Base-by-base conservation (phyloP, 2,113 vertebrate genomes). In the Polyodon spathula region DNA sequence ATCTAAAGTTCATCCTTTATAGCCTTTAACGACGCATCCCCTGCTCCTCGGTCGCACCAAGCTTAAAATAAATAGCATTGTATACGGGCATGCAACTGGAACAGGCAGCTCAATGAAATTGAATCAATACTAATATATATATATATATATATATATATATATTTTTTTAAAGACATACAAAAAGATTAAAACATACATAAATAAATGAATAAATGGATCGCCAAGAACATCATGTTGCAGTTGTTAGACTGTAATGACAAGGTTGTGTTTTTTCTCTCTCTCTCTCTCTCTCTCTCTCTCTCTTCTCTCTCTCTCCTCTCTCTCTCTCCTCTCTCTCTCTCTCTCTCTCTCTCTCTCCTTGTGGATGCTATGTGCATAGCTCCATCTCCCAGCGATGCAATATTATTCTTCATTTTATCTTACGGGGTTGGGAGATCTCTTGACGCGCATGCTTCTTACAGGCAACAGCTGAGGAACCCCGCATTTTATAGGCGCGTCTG, bases 1-100 rank as follows among this genome's bases (percentile, higher is more conserved):
- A 17, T 56, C 16, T 56, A 12, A 39, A 48, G 53, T 56, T 52
- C 53, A 62, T 62, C 53, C 40, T 62, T 62, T 62, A 62, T 53
- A 14, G n/a, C 27, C 37, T 43, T 53, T 55, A 40, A 15, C 41
- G 37, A 38, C 41, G n/a, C n/a, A 17, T 11, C 43, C 38, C 15
- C 41, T 27, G 52, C 41, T 17, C 38, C 40, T 55, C 61, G 17
- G 41, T n/a, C 46, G 53, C 53, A 54, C 37, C 40, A 37, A 37
- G 41, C 6, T 5, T 12, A 56, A 54, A n/a, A 44, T 8, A 4
- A 62, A 40, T 46, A 48, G 11, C 9, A 50, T 50, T 10, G 4
- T 50, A 10, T 16, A 9, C 11, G n/a, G 15, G 16, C 11, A 15
- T 27, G n/a, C n/a, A 16, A 43, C 6, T 11, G 6, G 38, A n/a